Evolutionary conservation across 2,113 vertebrate species (phyloP).

Genomic region (Dissostichus mawsoni): DNA sequence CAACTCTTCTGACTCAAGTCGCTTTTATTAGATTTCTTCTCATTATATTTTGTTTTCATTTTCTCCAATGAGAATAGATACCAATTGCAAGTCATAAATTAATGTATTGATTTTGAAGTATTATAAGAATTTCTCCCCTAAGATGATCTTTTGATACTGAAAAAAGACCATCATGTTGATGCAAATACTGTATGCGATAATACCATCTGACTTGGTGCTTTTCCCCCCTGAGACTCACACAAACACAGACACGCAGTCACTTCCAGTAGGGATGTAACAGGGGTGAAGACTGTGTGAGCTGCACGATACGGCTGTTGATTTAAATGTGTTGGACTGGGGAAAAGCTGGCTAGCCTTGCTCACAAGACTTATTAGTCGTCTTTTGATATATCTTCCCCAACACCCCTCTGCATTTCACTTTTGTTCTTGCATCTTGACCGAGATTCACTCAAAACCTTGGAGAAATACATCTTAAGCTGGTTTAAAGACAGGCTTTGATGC

Average conservation of each 20-base stretch:
- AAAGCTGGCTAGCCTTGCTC: constrained; percentile 35
- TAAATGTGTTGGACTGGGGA: constrained; percentile 24
- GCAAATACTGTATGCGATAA: constrained; percentile 5
- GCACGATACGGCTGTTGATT: constrained; percentile 41
- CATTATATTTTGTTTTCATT: constrained; percentile 45
- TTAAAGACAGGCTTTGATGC: constrained; percentile 2
- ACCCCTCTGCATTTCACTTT: constrained; percentile 11
- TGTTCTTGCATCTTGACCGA: constrained; percentile 8
- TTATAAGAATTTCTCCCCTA: constrained; percentile 43
- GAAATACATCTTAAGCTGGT: constrained; percentile 8
- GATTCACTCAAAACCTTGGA: constrained; percentile 12
- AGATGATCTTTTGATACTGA: constrained; percentile 27
- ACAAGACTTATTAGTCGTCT: constrained; percentile 43
- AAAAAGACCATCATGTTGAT: constrained; percentile 1
- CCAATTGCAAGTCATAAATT: constrained; percentile 49
- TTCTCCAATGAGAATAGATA: constrained; percentile 28
- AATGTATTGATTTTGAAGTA: constrained; percentile 43
- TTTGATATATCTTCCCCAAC: constrained; percentile 42
- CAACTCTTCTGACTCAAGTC: constrained; percentile 35
- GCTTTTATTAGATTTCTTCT: constrained; percentile 49
- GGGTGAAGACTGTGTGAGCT: constrained; percentile 27
- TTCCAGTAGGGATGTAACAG: constrained; percentile 26
- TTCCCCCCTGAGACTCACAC: constrained; percentile 5
- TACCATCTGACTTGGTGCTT: constrained; percentile 1
- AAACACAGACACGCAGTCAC: constrained; percentile 2